A percentile compares a stretch with the other conserved stretches of the same genome.
These are phyloP conservation scores for Lamellibrachia luymesi DNA, from an alignment of 1,140 invertebrate species.

Conservation along the genomic window DNA sequence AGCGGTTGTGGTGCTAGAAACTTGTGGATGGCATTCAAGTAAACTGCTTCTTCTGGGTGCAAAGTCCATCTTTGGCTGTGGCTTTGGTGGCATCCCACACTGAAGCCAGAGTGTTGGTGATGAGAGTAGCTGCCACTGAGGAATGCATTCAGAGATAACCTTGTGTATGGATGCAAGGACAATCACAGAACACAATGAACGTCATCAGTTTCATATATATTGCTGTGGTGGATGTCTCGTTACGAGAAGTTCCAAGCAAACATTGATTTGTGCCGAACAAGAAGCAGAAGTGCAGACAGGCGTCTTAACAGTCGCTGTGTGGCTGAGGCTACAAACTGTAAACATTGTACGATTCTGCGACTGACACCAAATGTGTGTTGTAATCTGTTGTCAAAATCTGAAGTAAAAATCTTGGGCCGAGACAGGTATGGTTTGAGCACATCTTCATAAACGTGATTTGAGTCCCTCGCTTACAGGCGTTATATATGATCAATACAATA, in stretches of 20 bases:
- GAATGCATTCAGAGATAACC: background rate
- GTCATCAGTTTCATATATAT: background rate
- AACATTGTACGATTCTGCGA: background rate
- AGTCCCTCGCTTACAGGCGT: too few relatives aligned
- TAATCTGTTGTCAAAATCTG: background rate
- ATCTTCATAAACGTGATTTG: too few relatives aligned
- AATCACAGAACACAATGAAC: background rate
- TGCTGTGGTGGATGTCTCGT: too few relatives aligned
- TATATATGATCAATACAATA: too few relatives aligned
- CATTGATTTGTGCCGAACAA: background rate
- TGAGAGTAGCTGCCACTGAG: background rate
- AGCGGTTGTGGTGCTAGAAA: background rate
- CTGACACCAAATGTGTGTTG: background rate
- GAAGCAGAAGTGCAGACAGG: background rate
- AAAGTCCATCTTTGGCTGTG: background rate
- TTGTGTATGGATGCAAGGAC: background rate
- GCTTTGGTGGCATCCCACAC: background rate
- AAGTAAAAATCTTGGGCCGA: background rate
- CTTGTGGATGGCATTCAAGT: background rate
- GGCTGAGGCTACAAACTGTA: background rate
- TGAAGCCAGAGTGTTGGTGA: background rate
- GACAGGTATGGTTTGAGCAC: background rate
- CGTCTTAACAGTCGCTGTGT: background rate
- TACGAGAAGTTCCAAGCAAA: background rate
- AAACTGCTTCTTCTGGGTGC: background rate